Conservation (phyloP, 2,113 vertebrate species). For the Oncorhynchus mykiss region DNA sequence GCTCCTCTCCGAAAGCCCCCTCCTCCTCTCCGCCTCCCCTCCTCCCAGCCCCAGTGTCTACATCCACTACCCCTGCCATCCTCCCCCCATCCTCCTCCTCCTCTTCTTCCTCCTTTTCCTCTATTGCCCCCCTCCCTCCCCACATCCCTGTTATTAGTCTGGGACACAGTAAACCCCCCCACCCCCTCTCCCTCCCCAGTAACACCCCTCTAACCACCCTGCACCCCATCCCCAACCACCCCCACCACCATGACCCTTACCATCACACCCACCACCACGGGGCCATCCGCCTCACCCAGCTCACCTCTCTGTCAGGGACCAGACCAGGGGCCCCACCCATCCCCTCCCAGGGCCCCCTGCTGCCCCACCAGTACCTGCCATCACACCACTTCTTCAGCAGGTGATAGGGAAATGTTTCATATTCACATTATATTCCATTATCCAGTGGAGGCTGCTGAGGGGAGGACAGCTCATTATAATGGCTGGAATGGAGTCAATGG, state of each 20-base stretch:
- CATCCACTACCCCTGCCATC: slow-evolving; percentile 44
- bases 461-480: too few relatives aligned
- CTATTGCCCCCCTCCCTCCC: slow-evolving; percentile 64
- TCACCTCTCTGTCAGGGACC: slow-evolving; percentile 59
- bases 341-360: slow-evolving; percentile 60
- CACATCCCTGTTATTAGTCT: slow-evolving; percentile 87
- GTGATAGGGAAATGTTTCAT: slow-evolving; percentile 67
- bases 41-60: background rate
- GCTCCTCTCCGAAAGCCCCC: slow-evolving; percentile 54
- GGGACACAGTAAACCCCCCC: slow-evolving; percentile 81
- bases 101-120: slow-evolving; percentile 16
- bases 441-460: too few relatives aligned
- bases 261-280: slow-evolving; percentile 62
- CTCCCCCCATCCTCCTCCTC: slow-evolving; percentile 46
- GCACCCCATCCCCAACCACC: slow-evolving; percentile 75
- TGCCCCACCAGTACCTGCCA: slow-evolving; percentile 77
- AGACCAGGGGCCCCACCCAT: slow-evolving; percentile 30
- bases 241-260: slow-evolving; percentile 60
- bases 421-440: too few relatives aligned
- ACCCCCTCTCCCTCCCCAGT: slow-evolving; percentile 50
- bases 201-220: slow-evolving; percentile 77
- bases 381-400: slow-evolving; percentile 81
- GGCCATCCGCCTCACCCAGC: slow-evolving; percentile 63
- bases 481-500: too few relatives aligned
- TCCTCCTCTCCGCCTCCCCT: slow-evolving; percentile 32